These are phyloP conservation scores for Mimas tiliae DNA, from an alignment of 2,888 invertebrate species.

Conservation along the genomic window DNA sequence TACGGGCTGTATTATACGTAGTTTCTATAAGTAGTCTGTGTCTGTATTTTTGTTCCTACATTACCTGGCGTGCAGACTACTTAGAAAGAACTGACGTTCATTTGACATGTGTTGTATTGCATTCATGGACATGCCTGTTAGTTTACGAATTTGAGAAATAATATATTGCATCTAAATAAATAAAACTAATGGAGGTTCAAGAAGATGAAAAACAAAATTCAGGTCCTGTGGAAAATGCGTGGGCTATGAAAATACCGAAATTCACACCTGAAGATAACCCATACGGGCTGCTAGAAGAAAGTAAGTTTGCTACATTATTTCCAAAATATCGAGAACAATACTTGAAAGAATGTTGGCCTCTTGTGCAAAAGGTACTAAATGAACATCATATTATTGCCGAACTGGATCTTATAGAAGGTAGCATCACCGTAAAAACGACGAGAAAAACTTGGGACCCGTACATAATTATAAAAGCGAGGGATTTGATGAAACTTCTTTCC, in stretches of 20 bases:
- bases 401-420: conserved; percentile 96
- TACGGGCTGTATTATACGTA: no score
- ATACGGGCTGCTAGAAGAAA: conserved; percentile 94
- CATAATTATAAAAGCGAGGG: conserved; percentile 97
- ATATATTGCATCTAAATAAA: not conserved
- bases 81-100: no score
- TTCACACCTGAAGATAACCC: conserved; percentile 96
- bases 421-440: conserved; percentile 97
- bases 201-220: conserved; percentile 53
- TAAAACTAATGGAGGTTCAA: conserved; percentile 48
- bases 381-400: conserved; percentile 94
- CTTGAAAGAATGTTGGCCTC: conserved; percentile 96
- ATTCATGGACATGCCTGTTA: conserved; percentile 10
- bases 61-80: no score
- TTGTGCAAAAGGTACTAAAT: conserved; percentile 93
- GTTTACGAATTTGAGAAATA: not conserved
- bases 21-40: no score
- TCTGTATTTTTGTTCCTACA: no score
- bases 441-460: conserved; percentile 99
- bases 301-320: conserved; percentile 98
- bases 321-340: conserved; percentile 99
- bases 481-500: conserved; percentile 97
- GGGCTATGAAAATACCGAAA: conserved; percentile 93
- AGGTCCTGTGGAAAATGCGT: conserved; percentile 92
- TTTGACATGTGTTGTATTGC: no score